Conservation (phyloP, 2,888 invertebrate species). For the Troglohyphantes excavatus region DNA sequence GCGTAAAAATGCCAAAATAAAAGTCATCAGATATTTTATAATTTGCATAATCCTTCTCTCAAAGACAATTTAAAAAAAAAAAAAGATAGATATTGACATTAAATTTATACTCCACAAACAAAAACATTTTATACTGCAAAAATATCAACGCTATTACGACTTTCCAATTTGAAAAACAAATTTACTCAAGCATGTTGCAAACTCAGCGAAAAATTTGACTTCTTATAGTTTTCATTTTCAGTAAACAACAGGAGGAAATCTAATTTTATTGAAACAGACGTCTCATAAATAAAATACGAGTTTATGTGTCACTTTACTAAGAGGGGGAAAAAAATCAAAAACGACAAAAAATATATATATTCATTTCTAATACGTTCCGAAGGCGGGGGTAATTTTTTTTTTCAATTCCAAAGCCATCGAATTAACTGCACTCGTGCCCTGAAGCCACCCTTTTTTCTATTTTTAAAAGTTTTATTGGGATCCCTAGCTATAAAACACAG, state of each 20-base stretch:
- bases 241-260: not conserved
- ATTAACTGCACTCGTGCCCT: constrained; percentile 14
- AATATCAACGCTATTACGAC: not conserved
- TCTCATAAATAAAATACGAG: constrained; percentile 60
- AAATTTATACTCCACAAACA: no score
- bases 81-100: no score
- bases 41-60: no score
- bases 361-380: constrained; percentile 18
- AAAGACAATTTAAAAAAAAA: no score
- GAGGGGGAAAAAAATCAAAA: not conserved
- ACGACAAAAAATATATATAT: constrained; percentile 25
- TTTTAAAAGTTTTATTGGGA: not conserved
- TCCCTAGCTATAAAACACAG: not conserved
- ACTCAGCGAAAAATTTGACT: not conserved
- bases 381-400: constrained; percentile 11
- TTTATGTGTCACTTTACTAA: constrained; percentile 37
- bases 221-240: not conserved
- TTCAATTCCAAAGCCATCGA: constrained; percentile 28
- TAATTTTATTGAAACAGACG: constrained; percentile 1
- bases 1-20: no score
- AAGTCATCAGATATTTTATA: no score
- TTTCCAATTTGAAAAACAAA: constrained; percentile 7
- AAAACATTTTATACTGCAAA: not conserved
- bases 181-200: constrained; percentile 1
- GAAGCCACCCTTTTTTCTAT: not conserved